Conservation (phyloP, 2,888 invertebrate genomes). For the Silvanus unidentatus region DNA sequence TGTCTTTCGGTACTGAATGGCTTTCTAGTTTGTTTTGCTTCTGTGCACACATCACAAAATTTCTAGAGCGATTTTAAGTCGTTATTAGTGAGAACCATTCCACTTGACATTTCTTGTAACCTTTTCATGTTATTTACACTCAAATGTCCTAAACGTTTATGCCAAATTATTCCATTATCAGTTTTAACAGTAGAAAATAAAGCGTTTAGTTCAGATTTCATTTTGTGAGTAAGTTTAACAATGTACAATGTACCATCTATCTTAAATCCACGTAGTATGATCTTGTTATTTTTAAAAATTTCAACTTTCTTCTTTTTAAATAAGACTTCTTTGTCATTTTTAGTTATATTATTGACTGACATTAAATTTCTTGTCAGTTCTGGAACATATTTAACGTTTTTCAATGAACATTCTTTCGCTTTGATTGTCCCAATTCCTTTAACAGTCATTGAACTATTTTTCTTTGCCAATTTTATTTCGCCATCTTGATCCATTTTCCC, state of each 20-base stretch:
- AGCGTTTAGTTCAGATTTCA: not conserved
- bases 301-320: constrained; percentile 21
- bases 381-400: constrained; percentile 24
- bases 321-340: constrained; percentile 23
- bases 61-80: constrained; percentile 9
- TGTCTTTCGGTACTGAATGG: constrained; percentile 14
- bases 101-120: not conserved
- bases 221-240: too few species aligned
- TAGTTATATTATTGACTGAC: constrained; percentile 29
- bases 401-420: constrained; percentile 14
- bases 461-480: constrained; percentile 14
- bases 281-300: constrained; percentile 17
- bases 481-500: not conserved
- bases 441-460: constrained; percentile 11
- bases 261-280: constrained; percentile 17
- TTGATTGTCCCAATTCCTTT: constrained; percentile 12
- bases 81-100: not conserved
- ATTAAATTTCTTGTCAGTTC: constrained; percentile 28
- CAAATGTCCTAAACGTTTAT: not conserved
- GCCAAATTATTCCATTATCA: not conserved
- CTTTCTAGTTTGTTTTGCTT: not conserved
- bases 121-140: not conserved
- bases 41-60: constrained; percentile 14
- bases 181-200: not conserved
- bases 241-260: constrained; percentile 5